Base-by-base conservation (phyloP, 2,888 invertebrate species). In the Coecobrya sp. region DNA sequence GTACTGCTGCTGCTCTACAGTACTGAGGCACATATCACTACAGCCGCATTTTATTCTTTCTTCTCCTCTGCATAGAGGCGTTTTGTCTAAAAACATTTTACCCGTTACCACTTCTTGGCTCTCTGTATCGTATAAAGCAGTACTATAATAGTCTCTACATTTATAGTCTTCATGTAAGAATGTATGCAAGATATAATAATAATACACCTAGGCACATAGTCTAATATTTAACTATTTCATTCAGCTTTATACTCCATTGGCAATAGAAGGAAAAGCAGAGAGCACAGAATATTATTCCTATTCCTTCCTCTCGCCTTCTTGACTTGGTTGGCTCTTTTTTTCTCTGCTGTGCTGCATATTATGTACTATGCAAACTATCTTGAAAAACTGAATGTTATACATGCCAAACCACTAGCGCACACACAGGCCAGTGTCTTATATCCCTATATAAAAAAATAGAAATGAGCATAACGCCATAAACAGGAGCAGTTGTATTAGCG, bases 51-150 rank as follows among this genome's bases (percentile, higher is more conserved):
- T 62, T n/a, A n/a, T n/a, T n/a, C n/a, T 73, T 49, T 22, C 13
- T 45, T 52, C 52, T 55, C 16, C 55, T 76, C 87, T 79, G 88
- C 88, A 82, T 82, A 86, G 45, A 89, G 81, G 68, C 52, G 88
- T 68, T 82, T 89, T 82, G 49, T 81, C 88, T 81, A 68, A 62
- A 27, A 87, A 62, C 79, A 62, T 87, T 79, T 79, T 76, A 70
- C 86, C 76, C 86, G 30, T 49, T 59, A 36, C 82, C 82, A 70
- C 55, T 86, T 86, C 30, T 55, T 52, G 70, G 55, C 55, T 86
- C n/a, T n/a, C n/a, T n/a, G n/a, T n/a, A n/a, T n/a, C n/a, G n/a
- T n/a, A n/a, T n/a, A n/a, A n/a, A n/a, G n/a, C n/a, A n/a, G n/a
- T n/a, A n/a, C n/a, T n/a, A n/a, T n/a, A n/a, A n/a, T n/a, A n/a